These are phyloP conservation scores for Danaus melanippus DNA, from an alignment of 1,140 invertebrate species.

Conservation along the genomic window DNA sequence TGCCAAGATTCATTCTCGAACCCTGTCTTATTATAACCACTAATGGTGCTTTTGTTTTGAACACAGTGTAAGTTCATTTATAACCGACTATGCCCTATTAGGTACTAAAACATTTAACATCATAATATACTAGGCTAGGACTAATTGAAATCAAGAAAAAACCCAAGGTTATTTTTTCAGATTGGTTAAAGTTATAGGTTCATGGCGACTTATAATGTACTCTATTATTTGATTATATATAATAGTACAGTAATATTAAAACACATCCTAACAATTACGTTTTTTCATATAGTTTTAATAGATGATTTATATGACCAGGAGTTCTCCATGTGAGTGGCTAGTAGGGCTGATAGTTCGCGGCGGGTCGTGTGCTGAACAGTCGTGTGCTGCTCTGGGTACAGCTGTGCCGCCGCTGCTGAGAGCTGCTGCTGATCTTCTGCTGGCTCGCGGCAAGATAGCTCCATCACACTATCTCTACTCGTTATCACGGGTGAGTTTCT, in stretches of 20 bases:
- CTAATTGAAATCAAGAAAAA: no score
- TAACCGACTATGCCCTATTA: neutral
- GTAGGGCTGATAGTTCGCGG: slow-evolving; percentile 50
- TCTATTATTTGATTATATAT: no score
- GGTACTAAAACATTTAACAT: neutral
- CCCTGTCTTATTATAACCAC: slow-evolving; percentile 51
- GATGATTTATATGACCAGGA: slow-evolving; percentile 22
- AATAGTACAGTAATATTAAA: no score
- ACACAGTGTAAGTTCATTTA: slow-evolving; percentile 52
- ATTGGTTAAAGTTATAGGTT: no score
- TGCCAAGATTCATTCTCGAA: slow-evolving; percentile 49
- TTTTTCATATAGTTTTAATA: no score
- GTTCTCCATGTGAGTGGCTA: slow-evolving; percentile 51
- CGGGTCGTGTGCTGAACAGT: slow-evolving; percentile 42
- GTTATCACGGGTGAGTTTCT: slow-evolving; percentile 35
- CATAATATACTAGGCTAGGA: no score
- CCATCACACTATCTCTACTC: slow-evolving; percentile 50
- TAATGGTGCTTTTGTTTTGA: slow-evolving; percentile 51
- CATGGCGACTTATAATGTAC: no score
- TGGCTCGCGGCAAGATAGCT: slow-evolving; percentile 44
- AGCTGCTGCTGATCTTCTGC: slow-evolving; percentile 53
- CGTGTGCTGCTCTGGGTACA: slow-evolving; percentile 44
- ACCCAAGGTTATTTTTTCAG: no score
- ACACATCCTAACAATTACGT: no score
- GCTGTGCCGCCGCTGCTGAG: slow-evolving; percentile 41